A percentile compares a stretch with the other conserved stretches of the same genome.
Conservation (phyloP, 2,888 invertebrate genomes). For the Mythimna albipuncta region DNA sequence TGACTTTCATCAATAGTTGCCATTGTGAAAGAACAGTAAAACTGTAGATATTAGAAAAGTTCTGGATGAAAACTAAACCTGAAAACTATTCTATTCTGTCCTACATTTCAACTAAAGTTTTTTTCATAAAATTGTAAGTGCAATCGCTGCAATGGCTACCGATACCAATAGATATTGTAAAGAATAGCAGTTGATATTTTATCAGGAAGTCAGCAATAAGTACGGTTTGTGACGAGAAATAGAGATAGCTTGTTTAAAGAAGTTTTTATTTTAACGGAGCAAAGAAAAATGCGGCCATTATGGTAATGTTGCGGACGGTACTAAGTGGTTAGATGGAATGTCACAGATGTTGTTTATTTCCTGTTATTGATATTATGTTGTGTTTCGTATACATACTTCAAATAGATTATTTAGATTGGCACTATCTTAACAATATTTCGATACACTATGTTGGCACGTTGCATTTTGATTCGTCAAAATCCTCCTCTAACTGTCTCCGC, state of each 20-base stretch:
- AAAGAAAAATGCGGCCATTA: conserved; percentile 11
- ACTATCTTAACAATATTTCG: too few species aligned
- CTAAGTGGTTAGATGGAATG: conserved; percentile 18
- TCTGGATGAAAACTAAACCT: not conserved
- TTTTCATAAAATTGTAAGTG: conserved; percentile 10
- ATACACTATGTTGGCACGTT: too few species aligned
- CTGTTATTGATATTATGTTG: too few species aligned
- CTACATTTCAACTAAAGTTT: not conserved
- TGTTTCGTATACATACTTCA: too few species aligned
- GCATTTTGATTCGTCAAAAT: too few species aligned
- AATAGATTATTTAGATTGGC: too few species aligned
- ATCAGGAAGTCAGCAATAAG: conserved; percentile 24
- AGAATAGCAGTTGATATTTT: conserved; percentile 1
- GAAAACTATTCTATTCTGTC: not conserved
- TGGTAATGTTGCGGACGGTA: conserved; percentile 16
- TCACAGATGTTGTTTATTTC: conserved; percentile 1
- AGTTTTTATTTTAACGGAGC: not conserved
- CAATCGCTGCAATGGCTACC: not conserved
- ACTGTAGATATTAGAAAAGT: conserved; percentile 3
- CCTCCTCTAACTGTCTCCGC: too few species aligned
- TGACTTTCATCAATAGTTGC: not conserved
- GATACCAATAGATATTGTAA: conserved; percentile 18
- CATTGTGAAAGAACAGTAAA: not conserved
- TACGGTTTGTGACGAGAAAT: conserved; percentile 13
- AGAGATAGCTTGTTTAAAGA: conserved; percentile 14